Conservation (phyloP, 92 coral and sea anemone genomes). For the Umimayanthus chanpuru region DNA sequence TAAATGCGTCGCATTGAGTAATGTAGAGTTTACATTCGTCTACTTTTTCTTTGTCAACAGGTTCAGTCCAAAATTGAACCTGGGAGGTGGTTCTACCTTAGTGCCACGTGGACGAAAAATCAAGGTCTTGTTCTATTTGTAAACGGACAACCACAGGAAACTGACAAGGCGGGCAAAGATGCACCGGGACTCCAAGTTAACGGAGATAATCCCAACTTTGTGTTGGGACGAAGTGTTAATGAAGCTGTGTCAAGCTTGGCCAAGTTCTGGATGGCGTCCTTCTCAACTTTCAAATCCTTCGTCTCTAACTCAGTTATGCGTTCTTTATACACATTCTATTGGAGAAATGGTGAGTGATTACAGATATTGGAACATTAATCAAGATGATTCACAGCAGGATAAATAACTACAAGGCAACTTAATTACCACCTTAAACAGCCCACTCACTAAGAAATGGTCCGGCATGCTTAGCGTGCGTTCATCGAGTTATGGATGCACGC, state of each 20-base stretch:
- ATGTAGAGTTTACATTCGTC: too few species aligned
- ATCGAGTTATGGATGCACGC: too few species aligned
- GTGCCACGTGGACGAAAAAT: slow-evolving; percentile 76
- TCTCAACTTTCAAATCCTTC: slow-evolving; percentile 72
- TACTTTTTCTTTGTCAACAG: neutral
- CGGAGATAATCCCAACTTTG: slow-evolving; percentile 68
- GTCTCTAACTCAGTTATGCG: slow-evolving; percentile 70
- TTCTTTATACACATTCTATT: slow-evolving; percentile 76
- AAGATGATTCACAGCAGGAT: too few species aligned
- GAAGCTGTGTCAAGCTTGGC: slow-evolving; percentile 60
- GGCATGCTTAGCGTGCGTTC: too few species aligned
- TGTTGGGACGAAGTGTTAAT: slow-evolving; percentile 72
- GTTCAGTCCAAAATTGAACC: slow-evolving; percentile 28
- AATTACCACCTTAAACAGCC: too few species aligned
- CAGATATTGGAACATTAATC: neutral
- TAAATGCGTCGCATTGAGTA: too few species aligned
- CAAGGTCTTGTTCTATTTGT: slow-evolving; percentile 74
- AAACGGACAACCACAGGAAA: slow-evolving; percentile 51
- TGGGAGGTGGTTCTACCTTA: slow-evolving; percentile 71
- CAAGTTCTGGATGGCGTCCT: slow-evolving; percentile 74
- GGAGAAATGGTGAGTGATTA: slow-evolving; percentile 75
- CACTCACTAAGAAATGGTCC: too few species aligned
- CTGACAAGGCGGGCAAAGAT: slow-evolving; percentile 62
- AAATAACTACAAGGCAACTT: too few species aligned
- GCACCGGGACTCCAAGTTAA: slow-evolving; percentile 56